A percentile compares a stretch with the other conserved stretches of the same genome.
phyloP scores from a whole-genome alignment of 1,140 invertebrate species.

The Pogonognathellus flavescens region DNA sequence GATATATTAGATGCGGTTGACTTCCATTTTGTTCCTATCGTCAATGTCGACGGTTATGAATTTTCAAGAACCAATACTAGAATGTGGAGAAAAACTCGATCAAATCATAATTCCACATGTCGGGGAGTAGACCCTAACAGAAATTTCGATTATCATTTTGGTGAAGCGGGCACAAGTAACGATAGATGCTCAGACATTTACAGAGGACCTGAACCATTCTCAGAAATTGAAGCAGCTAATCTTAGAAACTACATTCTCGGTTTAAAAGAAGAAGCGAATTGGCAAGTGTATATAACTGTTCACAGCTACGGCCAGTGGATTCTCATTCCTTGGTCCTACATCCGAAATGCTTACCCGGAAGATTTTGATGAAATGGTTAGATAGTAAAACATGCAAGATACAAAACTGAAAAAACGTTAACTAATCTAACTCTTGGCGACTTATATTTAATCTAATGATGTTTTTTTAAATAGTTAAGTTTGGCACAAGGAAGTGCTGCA shows the following conservation, averaged over 20 bases:
- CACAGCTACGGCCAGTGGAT: slow-evolving; percentile 34
- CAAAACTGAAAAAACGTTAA: too few relatives aligned
- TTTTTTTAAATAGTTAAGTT: background rate
- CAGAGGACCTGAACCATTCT: background rate
- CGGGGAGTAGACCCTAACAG: slow-evolving; percentile 66
- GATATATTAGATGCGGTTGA: slow-evolving; percentile 61
- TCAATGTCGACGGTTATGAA: slow-evolving; percentile 74
- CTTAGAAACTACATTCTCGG: background rate
- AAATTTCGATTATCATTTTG: slow-evolving; percentile 72
- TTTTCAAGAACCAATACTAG: slow-evolving; percentile 76
- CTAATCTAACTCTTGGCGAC: too few relatives aligned
- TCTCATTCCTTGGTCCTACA: slow-evolving; percentile 59
- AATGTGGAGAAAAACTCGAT: slow-evolving; percentile 58
- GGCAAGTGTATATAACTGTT: slow-evolving; percentile 1
- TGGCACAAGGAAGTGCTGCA: background rate
- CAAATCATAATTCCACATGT: slow-evolving; percentile 12
- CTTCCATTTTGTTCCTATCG: slow-evolving; percentile 52
- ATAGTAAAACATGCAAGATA: too few relatives aligned
- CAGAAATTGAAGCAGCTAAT: background rate
- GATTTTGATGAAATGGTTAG: slow-evolving; percentile 69
- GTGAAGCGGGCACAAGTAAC: slow-evolving; percentile 5
- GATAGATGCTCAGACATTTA: slow-evolving; percentile 52
- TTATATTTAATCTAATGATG: background rate
- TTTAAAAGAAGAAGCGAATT: background rate
- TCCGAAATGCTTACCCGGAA: slow-evolving; percentile 64